Conservation (phyloP, 2,113 vertebrate genomes). For the Cyprinodon variegatus region DNA sequence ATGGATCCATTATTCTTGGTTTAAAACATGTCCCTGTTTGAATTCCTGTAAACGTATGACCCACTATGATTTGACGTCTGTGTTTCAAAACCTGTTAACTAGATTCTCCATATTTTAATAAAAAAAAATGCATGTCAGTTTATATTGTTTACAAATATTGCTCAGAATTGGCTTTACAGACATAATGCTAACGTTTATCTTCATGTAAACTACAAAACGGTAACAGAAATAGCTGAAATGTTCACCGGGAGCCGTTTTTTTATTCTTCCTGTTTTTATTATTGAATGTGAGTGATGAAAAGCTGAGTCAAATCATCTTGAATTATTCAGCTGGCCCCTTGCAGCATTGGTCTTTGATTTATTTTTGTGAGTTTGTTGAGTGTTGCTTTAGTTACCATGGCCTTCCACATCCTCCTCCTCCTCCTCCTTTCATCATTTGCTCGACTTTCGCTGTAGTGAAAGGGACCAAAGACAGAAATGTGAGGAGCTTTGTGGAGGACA, state of each 20-base stretch:
- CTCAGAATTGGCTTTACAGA: conserved; percentile 8
- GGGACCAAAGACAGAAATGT: conserved; percentile 54
- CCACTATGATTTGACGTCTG: conserved; percentile 20
- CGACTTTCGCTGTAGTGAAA: conserved; percentile 31
- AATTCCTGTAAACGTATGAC: conserved; percentile 15
- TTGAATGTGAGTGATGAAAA: conserved; percentile 45
- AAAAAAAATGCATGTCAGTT: conserved; percentile 2
- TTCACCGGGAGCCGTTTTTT: neutral
- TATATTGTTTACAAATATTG: neutral
- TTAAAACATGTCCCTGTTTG: conserved; percentile 19
- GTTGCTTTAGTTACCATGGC: conserved; percentile 39
- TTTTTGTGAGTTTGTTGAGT: conserved; percentile 69
- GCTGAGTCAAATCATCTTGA: conserved; percentile 60
- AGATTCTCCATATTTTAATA: conserved; percentile 20
- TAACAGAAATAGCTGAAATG: neutral
- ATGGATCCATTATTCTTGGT: conserved; percentile 21
- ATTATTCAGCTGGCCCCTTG: conserved; percentile 68
- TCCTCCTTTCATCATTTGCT: conserved; percentile 37
- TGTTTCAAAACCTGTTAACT: conserved; percentile 26
- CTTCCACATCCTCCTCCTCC: conserved; percentile 19
- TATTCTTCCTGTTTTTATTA: conserved; percentile 23
- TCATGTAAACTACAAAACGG: neutral
- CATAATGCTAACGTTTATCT: neutral
- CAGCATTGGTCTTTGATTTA: conserved; percentile 71
- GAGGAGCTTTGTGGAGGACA: conserved; percentile 67